Conservation (phyloP, 2,113 vertebrate genomes). For the Burhinus oedicnemus region DNA sequence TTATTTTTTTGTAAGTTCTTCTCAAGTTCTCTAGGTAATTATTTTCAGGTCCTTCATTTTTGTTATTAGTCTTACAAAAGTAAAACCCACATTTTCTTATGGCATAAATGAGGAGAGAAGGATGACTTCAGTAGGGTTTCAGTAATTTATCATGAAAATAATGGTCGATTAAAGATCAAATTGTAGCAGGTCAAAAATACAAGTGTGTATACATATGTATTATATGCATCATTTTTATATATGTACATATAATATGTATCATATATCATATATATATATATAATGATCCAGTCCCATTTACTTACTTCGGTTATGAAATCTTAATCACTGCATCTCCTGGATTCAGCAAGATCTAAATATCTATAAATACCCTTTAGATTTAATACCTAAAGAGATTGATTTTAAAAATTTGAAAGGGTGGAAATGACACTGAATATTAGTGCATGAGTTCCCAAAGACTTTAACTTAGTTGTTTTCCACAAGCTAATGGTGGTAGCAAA, state of each 20-base stretch:
- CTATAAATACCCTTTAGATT: neutral
- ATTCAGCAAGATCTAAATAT: neutral
- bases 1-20: neutral
- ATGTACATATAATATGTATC: neutral
- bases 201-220: neutral
- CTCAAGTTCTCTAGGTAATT: neutral
- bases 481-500: neutral
- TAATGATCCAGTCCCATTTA: neutral
- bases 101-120: neutral
- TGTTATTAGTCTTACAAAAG: neutral
- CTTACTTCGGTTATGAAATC: neutral
- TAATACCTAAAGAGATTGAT: neutral
- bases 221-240: neutral
- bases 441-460: neutral
- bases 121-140: neutral
- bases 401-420: neutral
- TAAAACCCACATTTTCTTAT: neutral
- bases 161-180: neutral
- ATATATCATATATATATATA: neutral
- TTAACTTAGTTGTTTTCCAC: neutral
- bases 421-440: neutral
- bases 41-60: neutral
- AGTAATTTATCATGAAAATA: neutral
- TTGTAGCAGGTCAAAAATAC: neutral
- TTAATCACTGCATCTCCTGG: neutral